A percentile compares a stretch with the other conserved stretches of the same genome.
Conservation (phyloP, 2,888 invertebrate species). For the Caenorhabditis macrosperma region DNA sequence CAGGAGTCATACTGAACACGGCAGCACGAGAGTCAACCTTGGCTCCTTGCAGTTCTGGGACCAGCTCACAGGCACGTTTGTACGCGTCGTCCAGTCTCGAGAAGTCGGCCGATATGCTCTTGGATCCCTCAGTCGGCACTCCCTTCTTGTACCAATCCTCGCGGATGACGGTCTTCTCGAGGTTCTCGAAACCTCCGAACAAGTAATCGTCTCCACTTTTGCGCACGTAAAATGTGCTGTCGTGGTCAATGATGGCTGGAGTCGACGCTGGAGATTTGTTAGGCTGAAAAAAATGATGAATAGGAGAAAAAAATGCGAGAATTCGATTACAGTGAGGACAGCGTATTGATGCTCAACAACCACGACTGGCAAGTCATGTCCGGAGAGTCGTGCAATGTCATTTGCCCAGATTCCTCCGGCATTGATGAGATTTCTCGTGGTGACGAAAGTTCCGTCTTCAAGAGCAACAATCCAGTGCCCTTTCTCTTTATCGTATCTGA, state of each 20-base stretch:
- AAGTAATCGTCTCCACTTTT: constrained; percentile 80
- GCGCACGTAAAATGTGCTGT: constrained; percentile 82
- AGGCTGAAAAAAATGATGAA: no score
- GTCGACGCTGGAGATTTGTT: constrained; percentile 74
- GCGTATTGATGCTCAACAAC: constrained; percentile 82
- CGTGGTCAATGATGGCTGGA: constrained; percentile 82
- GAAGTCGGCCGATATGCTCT: constrained; percentile 66
- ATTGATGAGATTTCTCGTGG: constrained; percentile 81
- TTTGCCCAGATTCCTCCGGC: constrained; percentile 82
- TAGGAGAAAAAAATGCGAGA: no score
- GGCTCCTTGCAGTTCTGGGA: constrained; percentile 64
- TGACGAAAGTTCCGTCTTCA: constrained; percentile 62
- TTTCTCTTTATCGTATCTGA: constrained; percentile 67
- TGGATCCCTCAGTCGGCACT: constrained; percentile 79
- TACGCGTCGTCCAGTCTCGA: constrained; percentile 67
- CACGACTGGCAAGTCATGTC: constrained; percentile 81
- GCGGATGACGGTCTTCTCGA: constrained; percentile 80
- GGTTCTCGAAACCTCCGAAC: constrained; percentile 81
- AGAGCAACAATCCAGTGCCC: constrained; percentile 51
- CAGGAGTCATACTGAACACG: constrained; percentile 80
- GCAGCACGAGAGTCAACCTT: constrained; percentile 70
- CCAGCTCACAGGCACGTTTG: constrained; percentile 65
- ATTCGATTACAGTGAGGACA: constrained; percentile 74
- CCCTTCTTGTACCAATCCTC: constrained; percentile 81
- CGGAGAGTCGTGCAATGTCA: constrained; percentile 81